Percentiles rank a stretch among this genome's conserved stretches.
Evolutionary conservation across 2,797 vertebrate species (phyloP).

Genomic region (Pampus argenteus): DNA sequence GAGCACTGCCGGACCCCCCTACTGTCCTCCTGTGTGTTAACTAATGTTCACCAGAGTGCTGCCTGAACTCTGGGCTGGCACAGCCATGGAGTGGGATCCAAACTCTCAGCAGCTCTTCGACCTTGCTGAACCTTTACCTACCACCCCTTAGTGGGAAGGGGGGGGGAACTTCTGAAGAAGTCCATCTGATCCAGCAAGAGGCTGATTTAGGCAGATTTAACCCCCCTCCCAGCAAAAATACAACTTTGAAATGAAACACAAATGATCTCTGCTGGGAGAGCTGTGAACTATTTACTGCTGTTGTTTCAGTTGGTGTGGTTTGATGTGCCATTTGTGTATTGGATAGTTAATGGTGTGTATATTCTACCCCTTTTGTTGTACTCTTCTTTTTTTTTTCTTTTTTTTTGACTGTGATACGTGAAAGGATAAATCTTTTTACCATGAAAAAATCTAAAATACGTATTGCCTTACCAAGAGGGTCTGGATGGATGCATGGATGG

Average conservation of each 20-base stretch:
- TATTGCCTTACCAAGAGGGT: slow-evolving; percentile 38
- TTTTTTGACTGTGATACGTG: slow-evolving; percentile 46
- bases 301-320: slow-evolving; percentile 73
- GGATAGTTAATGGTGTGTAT: slow-evolving; percentile 64
- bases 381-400: slow-evolving; percentile 27
- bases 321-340: slow-evolving; percentile 73
- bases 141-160: slow-evolving; percentile 50
- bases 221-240: slow-evolving; percentile 59
- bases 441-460: slow-evolving; percentile 51
- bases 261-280: slow-evolving; percentile 70
- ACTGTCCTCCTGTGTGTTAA: slow-evolving; percentile 82
- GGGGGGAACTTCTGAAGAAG: slow-evolving; percentile 43
- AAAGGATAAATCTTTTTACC: slow-evolving; percentile 65
- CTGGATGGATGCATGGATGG: slow-evolving; percentile 41
- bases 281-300: slow-evolving; percentile 74
- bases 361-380: slow-evolving; percentile 50
- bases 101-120: slow-evolving; percentile 70
- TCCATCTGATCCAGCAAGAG: slow-evolving; percentile 54
- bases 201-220: slow-evolving; percentile 69
- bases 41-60: slow-evolving; percentile 80
- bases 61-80: slow-evolving; percentile 69
- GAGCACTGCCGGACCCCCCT: slow-evolving; percentile 64
- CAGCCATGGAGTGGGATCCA: slow-evolving; percentile 66
- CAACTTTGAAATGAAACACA: slow-evolving; percentile 70
- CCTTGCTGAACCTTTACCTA: slow-evolving; percentile 67